phyloP scores from a whole-genome alignment of 1,140 invertebrate species.

The Drosophila ficusphila region DNA sequence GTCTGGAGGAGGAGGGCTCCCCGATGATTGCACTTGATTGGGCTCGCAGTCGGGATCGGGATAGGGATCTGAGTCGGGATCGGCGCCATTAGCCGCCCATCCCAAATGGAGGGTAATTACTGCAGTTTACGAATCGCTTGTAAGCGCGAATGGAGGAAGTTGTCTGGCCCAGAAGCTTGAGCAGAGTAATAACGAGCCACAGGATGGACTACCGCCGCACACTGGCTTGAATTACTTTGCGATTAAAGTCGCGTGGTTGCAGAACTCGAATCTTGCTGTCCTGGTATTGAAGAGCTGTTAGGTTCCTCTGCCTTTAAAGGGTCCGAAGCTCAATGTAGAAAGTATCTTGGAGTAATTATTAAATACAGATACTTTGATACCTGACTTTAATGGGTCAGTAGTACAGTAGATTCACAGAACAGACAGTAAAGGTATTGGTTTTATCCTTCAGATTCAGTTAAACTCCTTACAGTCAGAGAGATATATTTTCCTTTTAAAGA shows the following conservation, averaged over 20 bases:
- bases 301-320: too few species aligned
- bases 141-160: conserved; percentile 16
- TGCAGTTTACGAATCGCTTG: conserved; percentile 22
- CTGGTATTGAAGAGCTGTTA: too few species aligned
- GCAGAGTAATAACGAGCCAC: conserved; percentile 4
- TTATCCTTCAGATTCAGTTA: too few species aligned
- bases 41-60: conserved; percentile 17
- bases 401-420: too few species aligned
- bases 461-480: too few species aligned
- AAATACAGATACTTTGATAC: too few species aligned
- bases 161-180: conserved; percentile 1
- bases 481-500: too few species aligned
- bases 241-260: neutral
- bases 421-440: too few species aligned
- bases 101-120: conserved; percentile 36
- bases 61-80: conserved; percentile 19
- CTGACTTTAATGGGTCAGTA: too few species aligned
- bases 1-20: conserved; percentile 13
- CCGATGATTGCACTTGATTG: conserved; percentile 61
- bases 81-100: conserved; percentile 28
- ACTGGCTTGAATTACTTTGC: conserved; percentile 4
- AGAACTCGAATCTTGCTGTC: too few species aligned
- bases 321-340: too few species aligned
- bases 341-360: too few species aligned
- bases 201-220: neutral